A percentile compares a stretch with the other conserved stretches of the same genome.
Conservation (phyloP, 2,113 vertebrate genomes). For the Festucalex cinctus region DNA sequence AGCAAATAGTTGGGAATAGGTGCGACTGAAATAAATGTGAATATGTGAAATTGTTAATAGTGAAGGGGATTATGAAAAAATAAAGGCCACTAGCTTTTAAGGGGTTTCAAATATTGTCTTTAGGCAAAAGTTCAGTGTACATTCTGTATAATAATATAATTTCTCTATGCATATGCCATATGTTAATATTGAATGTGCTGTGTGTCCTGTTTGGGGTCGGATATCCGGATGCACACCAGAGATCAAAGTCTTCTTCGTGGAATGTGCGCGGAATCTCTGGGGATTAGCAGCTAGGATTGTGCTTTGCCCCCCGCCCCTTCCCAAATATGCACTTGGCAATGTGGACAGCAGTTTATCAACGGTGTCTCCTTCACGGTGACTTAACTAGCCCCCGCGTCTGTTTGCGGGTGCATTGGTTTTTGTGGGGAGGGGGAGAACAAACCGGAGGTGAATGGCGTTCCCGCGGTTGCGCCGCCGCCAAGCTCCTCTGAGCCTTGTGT, state of each 20-base stretch:
- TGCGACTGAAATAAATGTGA: too few relatives aligned
- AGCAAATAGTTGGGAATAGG: too few relatives aligned
- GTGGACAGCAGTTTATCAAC: conserved; percentile 56
- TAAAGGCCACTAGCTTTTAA: background rate
- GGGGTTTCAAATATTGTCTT: background rate
- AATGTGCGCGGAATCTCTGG: conserved; percentile 66
- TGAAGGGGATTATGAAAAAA: background rate
- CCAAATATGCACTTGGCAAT: conserved; percentile 56
- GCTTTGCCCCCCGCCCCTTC: conserved; percentile 46
- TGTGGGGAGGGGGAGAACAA: conserved; percentile 13
- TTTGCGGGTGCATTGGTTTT: background rate
- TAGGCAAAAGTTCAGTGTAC: background rate
- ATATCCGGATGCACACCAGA: conserved; percentile 65
- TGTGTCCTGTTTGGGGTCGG: conserved; percentile 57
- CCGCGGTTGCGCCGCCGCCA: conserved; percentile 22
- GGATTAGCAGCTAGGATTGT: conserved; percentile 71
- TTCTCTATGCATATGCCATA: conserved; percentile 11
- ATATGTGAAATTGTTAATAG: too few relatives aligned
- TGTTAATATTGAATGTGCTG: conserved; percentile 33
- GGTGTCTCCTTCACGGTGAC: conserved; percentile 29
- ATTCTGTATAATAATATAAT: background rate
- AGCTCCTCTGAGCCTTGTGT: conserved; percentile 38
- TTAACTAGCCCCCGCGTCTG: background rate
- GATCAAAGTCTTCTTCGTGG: conserved; percentile 71
- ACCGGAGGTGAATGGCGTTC: conserved; percentile 29